Evolutionary conservation across 2,888 invertebrate species (phyloP), one percentile per base, ranked within the genome.

Genomic region (Apamea epomidion): DNA sequence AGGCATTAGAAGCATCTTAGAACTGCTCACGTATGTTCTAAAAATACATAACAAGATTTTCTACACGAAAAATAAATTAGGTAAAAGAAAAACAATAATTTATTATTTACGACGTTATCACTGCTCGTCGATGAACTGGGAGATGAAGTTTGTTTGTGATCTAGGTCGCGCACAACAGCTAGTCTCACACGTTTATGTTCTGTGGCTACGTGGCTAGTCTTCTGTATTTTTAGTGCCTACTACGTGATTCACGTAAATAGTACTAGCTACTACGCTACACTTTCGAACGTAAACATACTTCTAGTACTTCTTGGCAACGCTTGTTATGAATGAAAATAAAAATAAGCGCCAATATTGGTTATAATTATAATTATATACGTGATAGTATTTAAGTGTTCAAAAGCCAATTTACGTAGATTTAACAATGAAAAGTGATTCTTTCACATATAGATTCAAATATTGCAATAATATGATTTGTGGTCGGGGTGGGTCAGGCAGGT

Each of bases 261-360:
- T 86, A 78, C 62, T 71, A 70, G 6, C 54, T 74, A 87, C 70
- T 77, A 85, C 80, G 70, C 68, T 83, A 82, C 76, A 42, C 70
- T 82, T 76, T 68, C 54, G 29, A 88, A 84, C 79, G 88, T 89
- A 89, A 88, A 89, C 86, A 89, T n/a, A 69, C 72, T 67, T 68
- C 48, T 76, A 67, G 65, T 82, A 74, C 79, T 71, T 77, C 79
- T 88, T 89, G 88, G 82, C 88, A 88, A 84, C 72, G 73, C 58
- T 68, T 86, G 70, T 82, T 70, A 79, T 88, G 81, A 88, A 88
- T 88, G 80, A 80, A 89, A 80, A 83, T 81, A 84, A 83, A 84
- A 83, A 81, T 83, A 78, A 68, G 68, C 60, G 48, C 6, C 16
- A 29, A 37, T 70, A 72, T 67, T 42, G 32, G 10, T 67, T 71